Evolutionary conservation across 1,140 invertebrate genomes (phyloP).

Genomic region (Mamestra configurata): DNA sequence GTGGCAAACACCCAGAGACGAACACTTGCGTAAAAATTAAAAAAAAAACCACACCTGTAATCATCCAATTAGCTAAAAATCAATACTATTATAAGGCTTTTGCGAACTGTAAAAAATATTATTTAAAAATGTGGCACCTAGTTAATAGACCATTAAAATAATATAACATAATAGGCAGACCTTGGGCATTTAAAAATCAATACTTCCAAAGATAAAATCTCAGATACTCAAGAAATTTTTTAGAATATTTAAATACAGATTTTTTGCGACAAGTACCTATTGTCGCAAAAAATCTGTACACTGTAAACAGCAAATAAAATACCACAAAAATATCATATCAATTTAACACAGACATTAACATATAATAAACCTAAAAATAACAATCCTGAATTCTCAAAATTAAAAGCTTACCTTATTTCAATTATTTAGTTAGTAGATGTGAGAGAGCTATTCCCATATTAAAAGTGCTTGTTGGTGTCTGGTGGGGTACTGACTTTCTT

Average conservation of each 20-base stretch:
- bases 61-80: conserved; percentile 2
- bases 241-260: background rate
- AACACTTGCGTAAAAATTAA: conserved; percentile 6
- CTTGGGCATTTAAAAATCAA: background rate
- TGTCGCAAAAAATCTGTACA: too few species aligned
- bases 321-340: background rate
- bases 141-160: background rate
- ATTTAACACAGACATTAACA: background rate
- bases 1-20: conserved; percentile 7
- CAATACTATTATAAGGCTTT: conserved; percentile 9
- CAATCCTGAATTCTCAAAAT: background rate
- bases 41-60: background rate
- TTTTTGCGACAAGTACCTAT: conserved; percentile 4
- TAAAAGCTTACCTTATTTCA: too few species aligned
- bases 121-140: conserved; percentile 10
- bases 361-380: conserved; percentile 1
- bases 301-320: conserved; percentile 10
- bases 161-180: background rate
- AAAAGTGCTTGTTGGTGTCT: too few species aligned
- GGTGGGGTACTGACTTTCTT: too few species aligned
- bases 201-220: background rate
- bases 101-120: background rate
- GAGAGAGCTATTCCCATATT: too few species aligned
- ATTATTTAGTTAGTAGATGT: too few species aligned
- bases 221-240: background rate